Percentiles rank a stretch among this genome's conserved stretches.
These are phyloP conservation scores for Dynastes maya DNA, from an alignment of 2,888 invertebrate genomes.

Conservation along the genomic window DNA sequence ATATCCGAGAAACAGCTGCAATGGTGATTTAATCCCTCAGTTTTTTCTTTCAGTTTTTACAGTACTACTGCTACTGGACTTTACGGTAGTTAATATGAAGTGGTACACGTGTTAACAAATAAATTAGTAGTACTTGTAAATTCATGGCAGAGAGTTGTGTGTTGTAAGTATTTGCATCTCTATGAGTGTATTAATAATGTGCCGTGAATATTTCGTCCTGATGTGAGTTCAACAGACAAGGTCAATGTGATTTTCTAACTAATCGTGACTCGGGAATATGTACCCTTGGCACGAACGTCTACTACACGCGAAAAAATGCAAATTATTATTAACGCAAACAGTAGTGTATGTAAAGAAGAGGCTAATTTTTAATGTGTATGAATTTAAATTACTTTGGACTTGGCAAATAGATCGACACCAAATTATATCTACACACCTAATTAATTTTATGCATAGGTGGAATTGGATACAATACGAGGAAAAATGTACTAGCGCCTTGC, in stretches of 20 bases:
- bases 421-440: too few species aligned
- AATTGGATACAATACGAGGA: too few species aligned
- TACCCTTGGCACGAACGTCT: constrained; percentile 8
- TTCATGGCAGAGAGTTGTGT: not conserved
- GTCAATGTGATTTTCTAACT: constrained; percentile 9
- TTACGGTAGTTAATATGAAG: not conserved
- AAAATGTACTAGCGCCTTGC: too few species aligned
- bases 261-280: not conserved
- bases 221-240: constrained; percentile 10
- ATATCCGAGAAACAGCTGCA: constrained; percentile 2
- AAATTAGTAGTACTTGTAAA: constrained; percentile 5
- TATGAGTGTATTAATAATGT: not conserved
- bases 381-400: too few species aligned
- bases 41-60: not conserved
- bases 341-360: not conserved
- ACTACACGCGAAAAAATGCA: constrained; percentile 3
- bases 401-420: too few species aligned
- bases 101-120: not conserved
- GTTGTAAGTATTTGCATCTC: not conserved
- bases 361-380: not conserved
- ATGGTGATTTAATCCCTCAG: not conserved
- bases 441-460: too few species aligned
- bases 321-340: not conserved
- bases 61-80: not conserved
- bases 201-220: not conserved